Base-by-base conservation (phyloP, 2,113 vertebrate species). In the Gopherus evgoodei region DNA sequence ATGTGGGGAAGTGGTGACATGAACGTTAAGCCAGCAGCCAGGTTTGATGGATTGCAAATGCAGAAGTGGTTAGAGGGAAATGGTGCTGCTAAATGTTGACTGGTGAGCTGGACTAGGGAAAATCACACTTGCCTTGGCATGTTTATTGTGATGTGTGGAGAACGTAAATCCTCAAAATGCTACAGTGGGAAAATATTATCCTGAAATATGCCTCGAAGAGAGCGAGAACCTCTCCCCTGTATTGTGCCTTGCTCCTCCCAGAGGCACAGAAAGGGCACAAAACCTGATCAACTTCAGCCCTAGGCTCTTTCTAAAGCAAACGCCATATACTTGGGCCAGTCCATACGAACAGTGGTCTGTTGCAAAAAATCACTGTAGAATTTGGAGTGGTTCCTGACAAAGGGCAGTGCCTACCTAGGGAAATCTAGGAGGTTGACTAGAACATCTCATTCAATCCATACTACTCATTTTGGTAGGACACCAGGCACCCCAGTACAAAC, bases 1-100 rank as follows among this genome's bases (percentile, higher is more conserved):
- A 8, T 14, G 75, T 81, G 93, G 35, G 85, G 83, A 89, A 95
- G 7, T 31, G 49, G 83, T 54, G 3, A 78, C 53, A 72, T 78
- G 54, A 65, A 31, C 50, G 24, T 69, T 84, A 69, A 25, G 86
- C 65, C 27, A 76, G 22, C 56, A 93, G 59, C 53, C 69, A 86
- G 52, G 53, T 90, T 81, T 83, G 49, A 5, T 35, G 95, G 83
- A 83, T 85, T 93, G 83, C 42, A 91, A 92, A 84, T 86, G 25
- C 82, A 83, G 94, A 94, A 83, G 89, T 49, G 5, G 56, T 82
- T 87, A 87, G 93, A 94, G 95, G 80, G 80, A 97, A 84, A 72
- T 42, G 93, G 3, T 16, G 95, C 83, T 59, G 38, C 85, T 88
- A 78, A 86, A 80, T 87, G 81, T 91, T 91, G 90, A 44, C 88